Conservation (phyloP, 2,888 invertebrate genomes). For the Cryptus armator region DNA sequence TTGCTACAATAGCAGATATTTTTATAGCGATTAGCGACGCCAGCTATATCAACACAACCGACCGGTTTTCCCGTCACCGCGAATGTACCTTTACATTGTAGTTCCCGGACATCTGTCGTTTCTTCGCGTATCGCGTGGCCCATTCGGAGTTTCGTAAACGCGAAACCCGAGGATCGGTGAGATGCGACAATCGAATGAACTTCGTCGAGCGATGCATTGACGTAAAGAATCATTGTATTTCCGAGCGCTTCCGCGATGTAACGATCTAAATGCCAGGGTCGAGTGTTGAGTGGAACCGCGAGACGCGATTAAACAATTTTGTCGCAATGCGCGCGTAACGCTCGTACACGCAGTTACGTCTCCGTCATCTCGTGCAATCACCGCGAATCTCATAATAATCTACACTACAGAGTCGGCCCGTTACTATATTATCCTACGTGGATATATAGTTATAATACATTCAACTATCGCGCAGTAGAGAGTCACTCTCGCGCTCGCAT, state of each 20-base stretch:
- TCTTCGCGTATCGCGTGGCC: slow-evolving; percentile 67
- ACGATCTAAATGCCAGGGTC: slow-evolving; percentile 67
- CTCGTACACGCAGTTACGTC: slow-evolving; percentile 13
- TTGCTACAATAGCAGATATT: slow-evolving; percentile 83
- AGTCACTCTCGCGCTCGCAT: slow-evolving; percentile 65
- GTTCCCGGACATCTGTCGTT: slow-evolving; percentile 83
- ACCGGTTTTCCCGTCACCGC: slow-evolving; percentile 83
- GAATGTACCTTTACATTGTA: slow-evolving; percentile 36
- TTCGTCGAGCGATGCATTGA: slow-evolving; percentile 17
- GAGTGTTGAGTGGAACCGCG: slow-evolving; percentile 59
- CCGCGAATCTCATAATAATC: slow-evolving; percentile 65
- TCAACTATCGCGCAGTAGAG: slow-evolving; percentile 39
- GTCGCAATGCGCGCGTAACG: slow-evolving; percentile 34
- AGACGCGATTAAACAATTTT: slow-evolving; percentile 68
- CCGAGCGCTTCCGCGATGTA: slow-evolving; percentile 63
- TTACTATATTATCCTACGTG: slow-evolving; percentile 7
- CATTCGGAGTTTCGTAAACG: slow-evolving; percentile 48
- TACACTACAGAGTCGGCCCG: slow-evolving; percentile 45
- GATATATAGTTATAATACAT: slow-evolving; percentile 9
- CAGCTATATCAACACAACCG: slow-evolving; percentile 84
- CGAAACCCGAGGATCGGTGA: slow-evolving; percentile 24
- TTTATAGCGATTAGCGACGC: slow-evolving; percentile 85
- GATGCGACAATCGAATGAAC: slow-evolving; percentile 37
- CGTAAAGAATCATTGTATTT: slow-evolving; percentile 51
- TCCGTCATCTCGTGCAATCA: slow-evolving; percentile 62